Evolutionary conservation across 1,140 invertebrate species (phyloP).

Genomic region (Pectinophora gossypiella): DNA sequence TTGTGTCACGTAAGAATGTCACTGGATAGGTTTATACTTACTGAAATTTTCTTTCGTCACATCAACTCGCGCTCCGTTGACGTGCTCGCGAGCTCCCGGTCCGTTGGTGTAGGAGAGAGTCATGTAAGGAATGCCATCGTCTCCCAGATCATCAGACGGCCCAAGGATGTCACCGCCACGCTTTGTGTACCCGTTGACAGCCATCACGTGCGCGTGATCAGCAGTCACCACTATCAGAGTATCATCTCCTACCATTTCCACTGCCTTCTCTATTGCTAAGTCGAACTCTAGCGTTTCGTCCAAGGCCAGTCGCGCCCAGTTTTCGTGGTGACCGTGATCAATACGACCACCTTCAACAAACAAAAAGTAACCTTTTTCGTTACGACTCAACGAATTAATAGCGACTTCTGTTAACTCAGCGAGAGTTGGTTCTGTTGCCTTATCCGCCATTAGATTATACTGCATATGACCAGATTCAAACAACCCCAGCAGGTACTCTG

Average conservation of each 20-base stretch:
- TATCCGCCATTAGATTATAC: constrained; percentile 55
- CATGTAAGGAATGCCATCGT: constrained; percentile 78
- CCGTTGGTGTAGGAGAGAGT: constrained; percentile 87
- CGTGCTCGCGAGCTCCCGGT: constrained; percentile 75
- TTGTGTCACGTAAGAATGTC: no score
- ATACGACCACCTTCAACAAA: constrained; percentile 91
- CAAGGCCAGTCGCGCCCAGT: constrained; percentile 79
- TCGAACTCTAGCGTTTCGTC: constrained; percentile 79
- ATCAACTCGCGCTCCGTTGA: constrained; percentile 49
- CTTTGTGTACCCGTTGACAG: constrained; percentile 78
- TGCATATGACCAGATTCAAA: constrained; percentile 56
- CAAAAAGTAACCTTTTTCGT: constrained; percentile 79
- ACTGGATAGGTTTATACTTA: no score
- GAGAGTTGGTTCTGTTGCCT: constrained; percentile 58
- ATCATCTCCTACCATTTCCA: constrained; percentile 74
- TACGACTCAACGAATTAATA: constrained; percentile 80
- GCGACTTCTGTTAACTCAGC: constrained; percentile 86
- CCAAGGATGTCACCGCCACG: constrained; percentile 76
- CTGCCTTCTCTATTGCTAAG: constrained; percentile 74
- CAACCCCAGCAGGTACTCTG: constrained; percentile 69
- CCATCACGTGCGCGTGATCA: constrained; percentile 83
- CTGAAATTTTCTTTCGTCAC: constrained; percentile 51
- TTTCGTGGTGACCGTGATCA: constrained; percentile 88
- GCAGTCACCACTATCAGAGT: constrained; percentile 82
- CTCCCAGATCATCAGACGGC: constrained; percentile 56